Percentiles rank a stretch among this genome's conserved stretches.
Conservation (phyloP, 2,888 invertebrate genomes). For the Diadegma fenestrale region DNA sequence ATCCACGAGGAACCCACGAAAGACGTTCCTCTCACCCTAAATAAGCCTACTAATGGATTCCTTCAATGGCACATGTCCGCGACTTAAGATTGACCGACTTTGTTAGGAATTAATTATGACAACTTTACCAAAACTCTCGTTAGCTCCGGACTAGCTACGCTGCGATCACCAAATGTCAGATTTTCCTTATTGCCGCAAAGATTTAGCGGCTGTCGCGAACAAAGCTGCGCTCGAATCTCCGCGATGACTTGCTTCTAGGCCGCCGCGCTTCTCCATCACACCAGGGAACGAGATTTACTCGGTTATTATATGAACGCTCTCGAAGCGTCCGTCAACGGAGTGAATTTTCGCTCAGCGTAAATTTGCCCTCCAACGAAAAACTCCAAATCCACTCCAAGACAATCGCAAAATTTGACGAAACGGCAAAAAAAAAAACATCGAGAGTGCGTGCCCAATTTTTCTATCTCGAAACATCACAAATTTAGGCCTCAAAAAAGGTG, state of each 20-base stretch:
- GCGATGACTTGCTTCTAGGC: too few species aligned
- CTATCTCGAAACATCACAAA: neutral
- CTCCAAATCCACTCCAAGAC: neutral
- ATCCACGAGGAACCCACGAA: conserved; percentile 66
- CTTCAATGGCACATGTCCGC: conserved; percentile 82
- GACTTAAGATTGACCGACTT: conserved; percentile 82
- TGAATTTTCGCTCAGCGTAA: neutral
- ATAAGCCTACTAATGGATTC: conserved; percentile 82
- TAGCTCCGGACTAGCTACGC: neutral
- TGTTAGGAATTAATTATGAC: conserved; percentile 77
- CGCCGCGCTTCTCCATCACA: conserved; percentile 29
- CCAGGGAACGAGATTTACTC: conserved; percentile 45
- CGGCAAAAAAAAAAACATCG: neutral
- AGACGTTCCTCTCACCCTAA: conserved; percentile 72
- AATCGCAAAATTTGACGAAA: neutral
- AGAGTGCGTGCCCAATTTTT: neutral
- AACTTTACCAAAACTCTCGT: conserved; percentile 68
- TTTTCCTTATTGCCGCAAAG: conserved; percentile 52
- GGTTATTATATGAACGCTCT: conserved; percentile 14
- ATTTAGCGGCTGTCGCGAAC: conserved; percentile 67
- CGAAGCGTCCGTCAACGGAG: conserved; percentile 16
- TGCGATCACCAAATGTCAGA: conserved; percentile 12
- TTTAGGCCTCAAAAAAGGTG: too few species aligned
- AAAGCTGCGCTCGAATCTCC: conserved; percentile 47
- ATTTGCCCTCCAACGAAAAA: neutral